Conservation (phyloP, 2,888 invertebrate species). For the Girardia tigrina region DNA sequence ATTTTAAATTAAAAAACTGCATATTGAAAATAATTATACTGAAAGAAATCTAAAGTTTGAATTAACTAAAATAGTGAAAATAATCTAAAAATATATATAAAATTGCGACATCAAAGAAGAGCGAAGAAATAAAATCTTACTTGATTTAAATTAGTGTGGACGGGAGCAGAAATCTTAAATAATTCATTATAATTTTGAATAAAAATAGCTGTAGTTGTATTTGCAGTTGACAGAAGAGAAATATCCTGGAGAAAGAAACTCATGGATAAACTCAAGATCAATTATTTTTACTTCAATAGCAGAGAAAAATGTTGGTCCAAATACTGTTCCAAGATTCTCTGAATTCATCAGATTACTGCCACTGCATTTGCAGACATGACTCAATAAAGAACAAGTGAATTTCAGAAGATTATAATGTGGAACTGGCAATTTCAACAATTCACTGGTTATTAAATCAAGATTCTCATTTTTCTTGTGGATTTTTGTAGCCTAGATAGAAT, state of each 20-base stretch:
- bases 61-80: too few relatives aligned
- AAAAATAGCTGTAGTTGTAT: neutral
- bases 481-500: neutral
- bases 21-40: too few relatives aligned
- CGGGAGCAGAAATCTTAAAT: neutral
- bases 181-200: slow-evolving; percentile 13
- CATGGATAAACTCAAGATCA: neutral
- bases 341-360: slow-evolving; percentile 5
- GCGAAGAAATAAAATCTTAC: too few relatives aligned
- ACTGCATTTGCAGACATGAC: neutral
- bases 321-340: slow-evolving; percentile 16
- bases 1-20: too few relatives aligned
- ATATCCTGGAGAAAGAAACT: neutral
- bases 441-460: neutral
- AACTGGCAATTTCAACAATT: slow-evolving; percentile 13
- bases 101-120: too few relatives aligned
- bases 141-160: slow-evolving; percentile 1
- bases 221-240: neutral
- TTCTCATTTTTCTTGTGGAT: neutral
- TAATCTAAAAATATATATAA: too few relatives aligned
- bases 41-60: too few relatives aligned
- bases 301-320: slow-evolving; percentile 8
- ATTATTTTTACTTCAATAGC: neutral
- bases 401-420: neutral
- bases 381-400: neutral